A percentile compares a stretch with the other conserved stretches of the same genome.
These are phyloP conservation scores for Aproaerema taeniolella DNA, from an alignment of 2,888 invertebrate genomes.

Conservation along the genomic window DNA sequence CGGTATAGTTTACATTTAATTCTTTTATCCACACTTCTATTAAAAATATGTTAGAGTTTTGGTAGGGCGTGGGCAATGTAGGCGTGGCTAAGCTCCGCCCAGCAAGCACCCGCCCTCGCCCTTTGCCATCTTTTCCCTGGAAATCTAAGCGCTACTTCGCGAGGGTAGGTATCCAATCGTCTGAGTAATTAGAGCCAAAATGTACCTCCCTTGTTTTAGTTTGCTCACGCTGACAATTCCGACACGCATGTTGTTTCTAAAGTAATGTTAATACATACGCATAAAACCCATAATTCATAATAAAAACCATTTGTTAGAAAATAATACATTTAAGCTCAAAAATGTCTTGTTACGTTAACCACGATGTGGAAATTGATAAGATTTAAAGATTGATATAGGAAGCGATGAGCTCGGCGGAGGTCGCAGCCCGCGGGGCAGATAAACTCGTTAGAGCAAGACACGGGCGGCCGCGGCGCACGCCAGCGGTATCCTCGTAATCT, in stretches of 20 bases:
- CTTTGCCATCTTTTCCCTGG: conserved; percentile 64
- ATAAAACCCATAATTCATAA: too few relatives aligned
- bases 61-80: conserved; percentile 62
- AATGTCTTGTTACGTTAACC: too few relatives aligned
- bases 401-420: conserved; percentile 55
- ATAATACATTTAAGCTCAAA: too few relatives aligned
- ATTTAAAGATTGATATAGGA: conserved; percentile 55
- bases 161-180: conserved; percentile 41
- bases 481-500: conserved; percentile 65
- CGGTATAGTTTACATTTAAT: too few relatives aligned
- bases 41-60: conserved; percentile 53
- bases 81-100: conserved; percentile 72
- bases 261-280: too few relatives aligned
- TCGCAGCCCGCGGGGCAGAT: conserved; percentile 70
- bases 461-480: conserved; percentile 46
- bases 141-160: conserved; percentile 51
- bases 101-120: conserved; percentile 66
- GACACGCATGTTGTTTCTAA: too few relatives aligned
- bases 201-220: not conserved
- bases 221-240: not conserved
- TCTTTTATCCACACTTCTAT: too few relatives aligned
- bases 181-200: conserved; percentile 16
- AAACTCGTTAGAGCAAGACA: conserved; percentile 72
- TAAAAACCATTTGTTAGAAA: too few relatives aligned
- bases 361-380: conserved; percentile 57